Base-by-base conservation (phyloP, 2,113 vertebrate genomes). In the Panthera tigris region DNA sequence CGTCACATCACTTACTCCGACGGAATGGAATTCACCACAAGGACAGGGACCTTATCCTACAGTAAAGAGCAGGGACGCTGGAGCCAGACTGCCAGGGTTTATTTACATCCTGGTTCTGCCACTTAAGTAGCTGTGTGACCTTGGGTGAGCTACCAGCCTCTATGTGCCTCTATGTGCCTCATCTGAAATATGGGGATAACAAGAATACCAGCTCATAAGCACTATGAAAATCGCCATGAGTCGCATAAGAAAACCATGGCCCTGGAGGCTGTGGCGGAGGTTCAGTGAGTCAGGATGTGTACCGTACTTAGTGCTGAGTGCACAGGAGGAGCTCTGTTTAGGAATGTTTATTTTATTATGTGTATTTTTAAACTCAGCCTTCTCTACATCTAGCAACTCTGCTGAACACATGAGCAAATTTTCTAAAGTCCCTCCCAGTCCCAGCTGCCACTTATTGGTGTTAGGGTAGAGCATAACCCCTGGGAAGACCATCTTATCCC, bases 291-390 rank as follows among this genome's bases (percentile, higher is more conserved):
- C 50, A 48, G 36, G 15, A 7, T 4, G 10, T 0, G 1, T 25
- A 55, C 33, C 1, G 6, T 3, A 1, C 39, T 18, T 33, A 29
- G 23, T 13, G 45, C 81, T 45, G 65, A 31, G 36, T 74, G 12
- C 5, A 3, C 45, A 31, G 31, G 18, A 48, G 9, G 25, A 4
- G 16, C 27, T 83, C 79, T n/a, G 1, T 16, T 7, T 0, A 41
- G 48, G 41, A 69, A 45, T 88, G 74, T 31, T 94, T n/a, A 39
- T 31, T 52, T 78, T 50, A 50, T 48, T 48, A 1, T 8, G n/a
- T 63, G 83, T 95, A 89, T 80, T 68, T 92, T 97, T 78, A 71
- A 95, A 95, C 33, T 81, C 39, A 7, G 36, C 19, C 21, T 27
- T 93, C 65, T 66, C 57, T 80, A 2, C 14, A 39, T 48, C 91